phyloP scores from a whole-genome alignment of 35 echinoderm and acorn worm genomes.

The Stichopus chloronotus region DNA sequence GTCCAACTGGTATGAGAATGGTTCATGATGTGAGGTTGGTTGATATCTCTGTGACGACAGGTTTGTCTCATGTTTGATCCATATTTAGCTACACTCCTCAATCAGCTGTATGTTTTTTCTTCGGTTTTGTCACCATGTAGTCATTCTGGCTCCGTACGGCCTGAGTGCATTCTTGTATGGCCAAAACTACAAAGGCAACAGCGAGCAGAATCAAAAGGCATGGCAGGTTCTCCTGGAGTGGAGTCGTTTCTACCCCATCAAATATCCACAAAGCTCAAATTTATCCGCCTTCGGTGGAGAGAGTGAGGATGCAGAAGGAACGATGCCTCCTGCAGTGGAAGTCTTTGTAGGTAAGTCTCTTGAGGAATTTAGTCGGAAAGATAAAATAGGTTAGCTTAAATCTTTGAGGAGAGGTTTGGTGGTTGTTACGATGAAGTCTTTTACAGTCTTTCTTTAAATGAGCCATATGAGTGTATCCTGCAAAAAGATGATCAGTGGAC shows the following conservation, averaged over 20 bases:
- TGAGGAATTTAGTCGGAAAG: background rate
- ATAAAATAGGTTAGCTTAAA: background rate
- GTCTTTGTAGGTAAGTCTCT: slow-evolving; percentile 90
- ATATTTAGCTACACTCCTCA: too few species aligned
- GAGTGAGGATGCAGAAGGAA: slow-evolving; percentile 72
- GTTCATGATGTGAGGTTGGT: too few species aligned
- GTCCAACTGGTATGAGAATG: too few species aligned
- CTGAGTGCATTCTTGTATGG: slow-evolving; percentile 85
- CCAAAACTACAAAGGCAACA: slow-evolving; percentile 76
- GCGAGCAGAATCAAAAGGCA: slow-evolving; percentile 57
- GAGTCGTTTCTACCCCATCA: slow-evolving; percentile 93
- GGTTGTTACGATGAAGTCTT: too few species aligned
- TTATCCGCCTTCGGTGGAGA: slow-evolving; percentile 47
- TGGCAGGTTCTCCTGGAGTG: slow-evolving; percentile 81
- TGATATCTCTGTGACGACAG: too few species aligned
- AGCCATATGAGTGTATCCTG: too few species aligned
- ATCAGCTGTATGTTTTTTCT: too few species aligned
- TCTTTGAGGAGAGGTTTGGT: background rate
- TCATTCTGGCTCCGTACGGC: slow-evolving; percentile 88
- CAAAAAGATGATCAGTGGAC: too few species aligned
- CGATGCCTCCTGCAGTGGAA: slow-evolving; percentile 86
- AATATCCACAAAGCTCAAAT: slow-evolving; percentile 57
- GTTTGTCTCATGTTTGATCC: too few species aligned
- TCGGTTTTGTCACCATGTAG: slow-evolving; percentile 10
- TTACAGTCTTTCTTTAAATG: too few species aligned